These are phyloP conservation scores for Stomatorhinus ivindoensis DNA, from an alignment of 2,113 vertebrate genomes.

Conservation along the genomic window DNA sequence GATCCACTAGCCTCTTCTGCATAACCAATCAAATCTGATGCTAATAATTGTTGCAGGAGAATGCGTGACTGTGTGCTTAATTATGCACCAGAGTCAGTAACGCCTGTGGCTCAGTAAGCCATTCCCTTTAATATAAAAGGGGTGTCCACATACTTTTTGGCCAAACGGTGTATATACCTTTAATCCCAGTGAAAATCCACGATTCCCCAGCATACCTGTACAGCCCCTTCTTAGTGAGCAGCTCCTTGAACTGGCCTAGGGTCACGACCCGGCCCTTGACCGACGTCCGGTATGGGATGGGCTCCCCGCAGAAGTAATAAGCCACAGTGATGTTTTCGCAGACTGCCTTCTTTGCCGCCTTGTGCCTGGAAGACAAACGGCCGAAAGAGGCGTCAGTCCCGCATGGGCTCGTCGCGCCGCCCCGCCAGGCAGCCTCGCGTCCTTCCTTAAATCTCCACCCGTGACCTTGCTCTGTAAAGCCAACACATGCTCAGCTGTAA, in stretches of 20 bases:
- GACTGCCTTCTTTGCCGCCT: slow-evolving; percentile 66
- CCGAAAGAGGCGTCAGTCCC: background rate
- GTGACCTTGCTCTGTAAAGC: slow-evolving; percentile 4
- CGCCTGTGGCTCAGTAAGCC: background rate
- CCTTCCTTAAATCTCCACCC: background rate
- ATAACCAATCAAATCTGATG: background rate
- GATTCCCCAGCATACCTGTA: slow-evolving; percentile 72
- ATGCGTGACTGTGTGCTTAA: background rate
- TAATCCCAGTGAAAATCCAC: background rate
- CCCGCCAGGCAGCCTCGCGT: background rate
- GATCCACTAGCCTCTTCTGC: background rate
- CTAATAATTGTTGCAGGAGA: background rate
- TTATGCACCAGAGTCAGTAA: background rate
- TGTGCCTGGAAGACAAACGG: slow-evolving; percentile 57
- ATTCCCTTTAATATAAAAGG: background rate
- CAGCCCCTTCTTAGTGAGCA: slow-evolving; percentile 93
- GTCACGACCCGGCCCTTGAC: slow-evolving; percentile 81
- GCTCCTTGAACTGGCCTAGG: slow-evolving; percentile 92
- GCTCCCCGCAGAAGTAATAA: slow-evolving; percentile 93
- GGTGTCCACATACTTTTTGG: background rate
- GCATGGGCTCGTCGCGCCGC: background rate
- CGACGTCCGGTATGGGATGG: slow-evolving; percentile 86
- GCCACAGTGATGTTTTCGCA: slow-evolving; percentile 88
- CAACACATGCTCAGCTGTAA: background rate
- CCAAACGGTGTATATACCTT: background rate